Evolutionary conservation across 2,888 invertebrate species (phyloP).

Genomic region (Nemapogon koenigi): DNA sequence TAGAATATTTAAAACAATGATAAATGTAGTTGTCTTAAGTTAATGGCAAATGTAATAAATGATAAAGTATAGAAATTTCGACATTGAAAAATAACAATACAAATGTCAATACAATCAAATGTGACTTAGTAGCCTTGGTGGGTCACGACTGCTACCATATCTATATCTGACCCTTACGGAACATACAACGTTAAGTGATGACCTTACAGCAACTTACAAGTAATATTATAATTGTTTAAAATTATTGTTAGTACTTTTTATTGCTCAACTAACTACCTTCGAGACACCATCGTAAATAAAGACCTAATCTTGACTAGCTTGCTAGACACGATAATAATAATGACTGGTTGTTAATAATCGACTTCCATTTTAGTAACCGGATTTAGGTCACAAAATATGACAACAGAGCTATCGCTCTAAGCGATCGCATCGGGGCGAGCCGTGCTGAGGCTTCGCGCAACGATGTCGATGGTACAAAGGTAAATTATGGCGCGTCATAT

Average conservation of each 20-base stretch:
- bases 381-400: slow-evolving; percentile 44
- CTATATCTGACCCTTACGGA: slow-evolving; percentile 5
- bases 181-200: no score
- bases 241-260: no score
- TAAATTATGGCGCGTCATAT: slow-evolving; percentile 44
- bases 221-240: no score
- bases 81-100: slow-evolving; percentile 1
- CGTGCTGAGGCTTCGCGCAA: slow-evolving; percentile 28
- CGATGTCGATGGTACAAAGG: slow-evolving; percentile 31
- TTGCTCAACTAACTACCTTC: no score
- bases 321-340: slow-evolving; percentile 4
- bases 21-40: no score
- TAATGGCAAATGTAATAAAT: no score
- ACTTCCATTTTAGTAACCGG: slow-evolving; percentile 37
- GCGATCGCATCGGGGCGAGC: slow-evolving; percentile 31
- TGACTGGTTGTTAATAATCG: slow-evolving; percentile 22
- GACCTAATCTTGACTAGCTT: slow-evolving; percentile 4
- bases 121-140: slow-evolving; percentile 28
- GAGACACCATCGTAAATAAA: slow-evolving; percentile 8
- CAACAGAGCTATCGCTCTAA: slow-evolving; percentile 35
- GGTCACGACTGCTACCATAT: slow-evolving; percentile 32
- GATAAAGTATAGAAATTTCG: no score
- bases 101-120: slow-evolving; percentile 9
- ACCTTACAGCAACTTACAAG: no score
- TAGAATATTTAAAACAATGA: no score